These are phyloP conservation scores for Lathamus discolor DNA, from an alignment of 2,113 vertebrate species.

Conservation along the genomic window DNA sequence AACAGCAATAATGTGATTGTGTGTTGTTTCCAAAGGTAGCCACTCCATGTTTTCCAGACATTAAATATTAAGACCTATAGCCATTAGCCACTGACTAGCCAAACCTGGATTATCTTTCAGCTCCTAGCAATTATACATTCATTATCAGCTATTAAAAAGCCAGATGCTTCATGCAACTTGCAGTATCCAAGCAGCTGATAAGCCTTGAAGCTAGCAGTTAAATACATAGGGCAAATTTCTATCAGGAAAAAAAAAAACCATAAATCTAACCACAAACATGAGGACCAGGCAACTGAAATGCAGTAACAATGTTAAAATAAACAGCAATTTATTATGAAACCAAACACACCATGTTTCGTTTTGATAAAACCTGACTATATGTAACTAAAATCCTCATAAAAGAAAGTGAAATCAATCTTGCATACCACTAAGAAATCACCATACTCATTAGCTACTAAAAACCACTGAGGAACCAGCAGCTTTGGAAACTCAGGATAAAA, in stretches of 20 bases:
- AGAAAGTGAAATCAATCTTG: not conserved
- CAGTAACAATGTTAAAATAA: not conserved
- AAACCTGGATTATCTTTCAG: not conserved
- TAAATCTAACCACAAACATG: not conserved
- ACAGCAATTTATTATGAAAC: not conserved
- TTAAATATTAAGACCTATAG: not conserved
- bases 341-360: not conserved
- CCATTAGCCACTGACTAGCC: not conserved
- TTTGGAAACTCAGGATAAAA: not conserved
- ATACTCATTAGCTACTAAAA: not conserved
- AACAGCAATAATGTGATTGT: not conserved
- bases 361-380: not conserved
- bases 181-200: slow-evolving; percentile 6
- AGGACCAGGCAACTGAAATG: not conserved
- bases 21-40: not conserved
- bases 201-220: not conserved
- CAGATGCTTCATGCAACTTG: not conserved
- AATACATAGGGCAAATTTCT: not conserved
- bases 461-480: not conserved
- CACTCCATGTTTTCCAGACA: not conserved
- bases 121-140: not conserved
- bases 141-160: not conserved
- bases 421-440: not conserved
- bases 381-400: not conserved
- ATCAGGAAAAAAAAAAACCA: not conserved